Base-by-base conservation (phyloP, 2,888 invertebrate species). In the Callyntrura sp. region DNA sequence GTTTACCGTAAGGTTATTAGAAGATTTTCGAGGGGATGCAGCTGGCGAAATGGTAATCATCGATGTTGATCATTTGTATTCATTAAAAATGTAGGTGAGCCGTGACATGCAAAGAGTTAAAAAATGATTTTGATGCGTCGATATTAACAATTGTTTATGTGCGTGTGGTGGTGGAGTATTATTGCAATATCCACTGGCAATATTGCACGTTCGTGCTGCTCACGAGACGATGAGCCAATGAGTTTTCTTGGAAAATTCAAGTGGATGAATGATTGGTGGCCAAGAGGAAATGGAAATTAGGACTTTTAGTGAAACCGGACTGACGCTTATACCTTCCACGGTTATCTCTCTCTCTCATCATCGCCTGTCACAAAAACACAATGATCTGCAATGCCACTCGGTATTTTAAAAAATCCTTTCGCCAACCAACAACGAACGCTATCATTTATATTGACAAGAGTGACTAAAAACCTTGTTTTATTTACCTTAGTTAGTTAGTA, bases 71-170 rank as follows among this genome's bases (percentile, higher is more conserved):
- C 85, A 55, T 73, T 73, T 85, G 43, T 84, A 68, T 60, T 73
- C 85, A 85, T 85, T 85, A 85, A 25, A 70, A 83, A 85, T 76
- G 57, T 85, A 85, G 85, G 85, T 85, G 85, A 85, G 60, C 85
- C 85, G 76, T 76, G 85, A 57, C 84, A 70, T 70, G 70, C 35
- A 25, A 57, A 14, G 17, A 25, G 28, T 12, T 76, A 55, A 55
- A 78, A n/a, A 78, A 57, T 78, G 55, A 55, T 35, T 57, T 45
- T 48, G 62, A 70, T 65, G 62, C 0, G 28, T 14, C 28, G 62
- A 65, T 76, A n/a, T 5, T 76, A 35, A 48, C n/a, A n/a, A 57
- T 28, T n/a, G 25, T 35, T 76, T 76, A 28, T 76, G 76, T 76
- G 76, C 6, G 23, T 20, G 76, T 51, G 76, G 76, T 25, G 68